Conservation (phyloP, 2,888 invertebrate genomes). For the Drosophila neotestacea region DNA sequence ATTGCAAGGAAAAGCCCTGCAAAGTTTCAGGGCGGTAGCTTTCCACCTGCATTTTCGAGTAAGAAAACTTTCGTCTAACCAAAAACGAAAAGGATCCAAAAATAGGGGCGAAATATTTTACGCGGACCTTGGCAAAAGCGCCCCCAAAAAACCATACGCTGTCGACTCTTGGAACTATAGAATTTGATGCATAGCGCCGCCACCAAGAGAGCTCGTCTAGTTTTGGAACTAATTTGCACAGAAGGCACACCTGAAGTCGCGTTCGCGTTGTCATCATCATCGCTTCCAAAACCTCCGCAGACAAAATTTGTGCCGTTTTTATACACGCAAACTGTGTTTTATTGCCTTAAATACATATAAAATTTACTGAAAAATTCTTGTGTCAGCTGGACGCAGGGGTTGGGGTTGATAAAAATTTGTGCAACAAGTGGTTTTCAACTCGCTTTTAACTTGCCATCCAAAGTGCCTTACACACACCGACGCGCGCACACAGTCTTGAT, state of each 20-base stretch:
- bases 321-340: slow-evolving; percentile 48
- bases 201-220: too few relatives aligned
- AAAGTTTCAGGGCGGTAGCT: too few relatives aligned
- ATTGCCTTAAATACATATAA: slow-evolving; percentile 35
- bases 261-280: slow-evolving; percentile 76
- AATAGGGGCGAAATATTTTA: too few relatives aligned
- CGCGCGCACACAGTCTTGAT: slow-evolving; percentile 36
- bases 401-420: slow-evolving; percentile 28
- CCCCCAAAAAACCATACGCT: too few relatives aligned
- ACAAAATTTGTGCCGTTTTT: slow-evolving; percentile 55
- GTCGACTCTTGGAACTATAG: too few relatives aligned
- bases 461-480: slow-evolving; percentile 62
- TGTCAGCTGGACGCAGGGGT: slow-evolving; percentile 23
- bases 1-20: too few relatives aligned
- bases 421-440: slow-evolving; percentile 72
- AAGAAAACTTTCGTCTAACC: too few relatives aligned
- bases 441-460: slow-evolving; percentile 42
- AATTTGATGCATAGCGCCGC: too few relatives aligned
- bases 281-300: slow-evolving; percentile 52
- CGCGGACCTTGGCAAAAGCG: too few relatives aligned
- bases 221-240: too few relatives aligned
- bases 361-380: slow-evolving; percentile 31
- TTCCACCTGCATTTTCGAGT: too few relatives aligned
- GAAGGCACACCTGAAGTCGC: slow-evolving; percentile 61
- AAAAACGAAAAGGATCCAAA: too few relatives aligned